Percentiles rank a stretch among this genome's conserved stretches.
phyloP scores from a whole-genome alignment of 2,797 vertebrate genomes.

The Squalus acanthias region DNA sequence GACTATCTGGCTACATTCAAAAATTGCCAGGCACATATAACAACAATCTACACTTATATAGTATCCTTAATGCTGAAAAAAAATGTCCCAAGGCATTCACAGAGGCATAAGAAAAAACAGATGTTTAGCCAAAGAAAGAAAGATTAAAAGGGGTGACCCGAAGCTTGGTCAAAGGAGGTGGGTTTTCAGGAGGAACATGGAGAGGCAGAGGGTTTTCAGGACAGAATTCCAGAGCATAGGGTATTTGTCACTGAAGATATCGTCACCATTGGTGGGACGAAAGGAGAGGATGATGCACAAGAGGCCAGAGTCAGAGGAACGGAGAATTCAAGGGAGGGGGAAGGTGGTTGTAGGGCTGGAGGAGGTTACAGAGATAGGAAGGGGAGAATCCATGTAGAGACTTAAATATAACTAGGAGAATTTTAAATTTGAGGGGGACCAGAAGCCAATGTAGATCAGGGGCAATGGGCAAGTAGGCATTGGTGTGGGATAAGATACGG shows the following conservation, averaged over 20 bases:
- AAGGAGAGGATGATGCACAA: not conserved
- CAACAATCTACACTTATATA: not conserved
- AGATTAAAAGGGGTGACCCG: not conserved
- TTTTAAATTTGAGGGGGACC: not conserved
- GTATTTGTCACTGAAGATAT: not conserved
- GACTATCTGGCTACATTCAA: not conserved
- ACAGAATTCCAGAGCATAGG: not conserved
- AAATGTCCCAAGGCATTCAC: not conserved
- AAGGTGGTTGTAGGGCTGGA: not conserved
- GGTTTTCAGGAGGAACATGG: not conserved
- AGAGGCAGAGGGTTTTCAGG: not conserved
- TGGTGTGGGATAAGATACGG: too few relatives aligned
- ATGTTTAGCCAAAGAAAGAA: not conserved
- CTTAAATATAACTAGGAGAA: not conserved
- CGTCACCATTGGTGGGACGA: not conserved
- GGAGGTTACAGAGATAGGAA: not conserved
- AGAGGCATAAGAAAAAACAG: not conserved
- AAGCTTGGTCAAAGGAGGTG: not conserved
- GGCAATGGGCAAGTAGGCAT: not conserved
- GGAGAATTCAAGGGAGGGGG: not conserved
- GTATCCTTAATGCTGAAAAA: not conserved
- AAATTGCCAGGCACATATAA: not conserved
- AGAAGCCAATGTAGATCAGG: not conserved
- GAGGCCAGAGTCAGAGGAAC: not conserved
- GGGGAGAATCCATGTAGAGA: too few relatives aligned